Evolutionary conservation across 2,113 vertebrate species (phyloP), one percentile per base, ranked within the genome.

Genomic region (Ranitomeya imitator): DNA sequence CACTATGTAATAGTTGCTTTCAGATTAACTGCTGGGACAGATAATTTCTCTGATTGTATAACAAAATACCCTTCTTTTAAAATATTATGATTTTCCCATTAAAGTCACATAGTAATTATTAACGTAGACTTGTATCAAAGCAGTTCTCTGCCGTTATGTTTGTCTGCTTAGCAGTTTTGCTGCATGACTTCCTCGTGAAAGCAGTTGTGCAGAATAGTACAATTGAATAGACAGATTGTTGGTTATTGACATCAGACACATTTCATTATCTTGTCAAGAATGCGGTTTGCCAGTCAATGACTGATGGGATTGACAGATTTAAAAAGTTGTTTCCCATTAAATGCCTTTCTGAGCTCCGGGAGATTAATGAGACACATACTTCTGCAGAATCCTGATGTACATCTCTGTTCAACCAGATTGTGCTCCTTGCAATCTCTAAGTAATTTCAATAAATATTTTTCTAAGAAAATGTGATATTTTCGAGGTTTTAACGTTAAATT

Each of bases 251-350:
- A 90, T 86, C 67, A 52, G 26, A 21, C 61, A 78, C 80, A 51
- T 92, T 91, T 92, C 89, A 89, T 93, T 88, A 89, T 59, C 55
- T 86, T 83, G 61, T 87, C 85, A 88, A 82, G 63, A 84, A 90
- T 83, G 7, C 90, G 77, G 76, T 71, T 9, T 86, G 84, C 85
- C 52, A 7, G 61, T 88, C 88, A 89, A 71, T 45, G 6, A 79
- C 26, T 86, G 63, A 87, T 73, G 87, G 89, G 88, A 91, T 84
- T 92, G 91, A 90, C 73, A 52, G 2, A 10, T 3, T 55, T 90
- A 65, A 91, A 31, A 59, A n/a, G 51, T 37, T 88, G 51, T 90
- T 92, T 91, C 73, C 91, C 59, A 67, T 59, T 55, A 21, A 52
- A n/a, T 92, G n/a, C 59, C 4, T 4, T 21, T 63, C 54, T 73